Evolutionary conservation across 2,888 invertebrate species (phyloP).

Genomic region (Carcina quercana): DNA sequence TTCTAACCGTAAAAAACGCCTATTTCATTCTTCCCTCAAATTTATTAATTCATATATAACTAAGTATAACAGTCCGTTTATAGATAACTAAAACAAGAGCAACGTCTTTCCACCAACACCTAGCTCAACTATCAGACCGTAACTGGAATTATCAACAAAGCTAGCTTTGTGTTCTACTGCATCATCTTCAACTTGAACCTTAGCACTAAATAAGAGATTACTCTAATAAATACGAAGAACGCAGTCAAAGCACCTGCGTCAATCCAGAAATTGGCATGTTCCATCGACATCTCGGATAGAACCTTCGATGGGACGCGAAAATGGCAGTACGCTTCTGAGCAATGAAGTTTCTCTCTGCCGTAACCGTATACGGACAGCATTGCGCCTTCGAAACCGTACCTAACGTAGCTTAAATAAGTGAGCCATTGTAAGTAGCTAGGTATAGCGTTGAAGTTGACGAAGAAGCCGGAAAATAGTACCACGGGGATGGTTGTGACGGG

Average conservation of each 20-base stretch:
- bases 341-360: conserved; percentile 86
- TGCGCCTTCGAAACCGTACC: conserved; percentile 93
- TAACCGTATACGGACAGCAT: conserved; percentile 94
- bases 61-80: too few species aligned
- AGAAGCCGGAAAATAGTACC: conserved; percentile 95
- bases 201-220: conserved; percentile 88
- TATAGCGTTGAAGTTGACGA: conserved; percentile 93
- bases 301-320: conserved; percentile 88
- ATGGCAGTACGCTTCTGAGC: conserved; percentile 88
- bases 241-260: conserved; percentile 88
- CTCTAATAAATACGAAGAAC: conserved; percentile 85
- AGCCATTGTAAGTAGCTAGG: conserved; percentile 92
- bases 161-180: conserved; percentile 39
- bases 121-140: conserved; percentile 3
- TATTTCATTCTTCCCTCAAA: too few species aligned
- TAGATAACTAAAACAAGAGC: too few species aligned
- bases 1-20: too few species aligned
- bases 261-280: conserved; percentile 84
- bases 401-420: conserved; percentile 90
- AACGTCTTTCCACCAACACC: conserved; percentile 9
- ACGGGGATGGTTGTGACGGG: conserved; percentile 95
- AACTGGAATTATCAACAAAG: conserved; percentile 10
- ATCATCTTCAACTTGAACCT: conserved; percentile 82
- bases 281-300: conserved; percentile 90
- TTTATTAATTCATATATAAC: too few species aligned